Conservation (phyloP, 2,797 vertebrate species). For the Onychomys leucogaster region DNA sequence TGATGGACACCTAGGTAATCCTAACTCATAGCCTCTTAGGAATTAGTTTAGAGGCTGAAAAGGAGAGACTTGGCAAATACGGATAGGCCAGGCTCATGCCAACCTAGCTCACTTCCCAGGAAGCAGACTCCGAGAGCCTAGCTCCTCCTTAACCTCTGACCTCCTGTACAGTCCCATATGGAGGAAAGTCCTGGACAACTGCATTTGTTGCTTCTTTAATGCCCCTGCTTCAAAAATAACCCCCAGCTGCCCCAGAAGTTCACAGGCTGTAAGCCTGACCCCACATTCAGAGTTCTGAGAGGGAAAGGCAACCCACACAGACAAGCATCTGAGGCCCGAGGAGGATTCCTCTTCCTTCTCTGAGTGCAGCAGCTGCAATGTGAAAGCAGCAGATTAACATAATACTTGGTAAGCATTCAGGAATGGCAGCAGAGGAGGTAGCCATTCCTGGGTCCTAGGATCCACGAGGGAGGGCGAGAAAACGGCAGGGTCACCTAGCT, state of each 20-base stretch:
- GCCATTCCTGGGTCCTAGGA: slow-evolving; percentile 13
- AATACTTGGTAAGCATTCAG: slow-evolving; percentile 45
- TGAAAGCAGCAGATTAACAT: slow-evolving; percentile 35
- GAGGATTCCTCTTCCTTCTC: slow-evolving; percentile 56
- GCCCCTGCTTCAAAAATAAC: slow-evolving; percentile 78
- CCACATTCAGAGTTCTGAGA: slow-evolving; percentile 47
- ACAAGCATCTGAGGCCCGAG: slow-evolving; percentile 63
- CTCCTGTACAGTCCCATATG: slow-evolving; percentile 23
- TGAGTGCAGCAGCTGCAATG: slow-evolving; percentile 65
- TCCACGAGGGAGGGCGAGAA: neutral
- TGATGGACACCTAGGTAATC: slow-evolving; percentile 22
- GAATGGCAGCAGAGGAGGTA: slow-evolving; percentile 67
- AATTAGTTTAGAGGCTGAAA: neutral
- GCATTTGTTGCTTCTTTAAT: slow-evolving; percentile 57
- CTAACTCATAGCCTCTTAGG: neutral
- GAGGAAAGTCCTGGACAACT: slow-evolving; percentile 70
- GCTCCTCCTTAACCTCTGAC: slow-evolving; percentile 58
- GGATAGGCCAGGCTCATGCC: neutral
- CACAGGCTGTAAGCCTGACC: slow-evolving; percentile 35
- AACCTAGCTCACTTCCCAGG: neutral
- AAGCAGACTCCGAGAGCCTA: neutral
- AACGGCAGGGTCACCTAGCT: neutral
- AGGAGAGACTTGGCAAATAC: neutral
- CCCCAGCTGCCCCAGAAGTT: slow-evolving; percentile 76
- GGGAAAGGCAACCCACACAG: slow-evolving; percentile 73